A percentile compares a stretch with the other conserved stretches of the same genome.
These are phyloP conservation scores for Drosophila setifemur DNA, from an alignment of 1,140 invertebrate species.

Conservation along the genomic window DNA sequence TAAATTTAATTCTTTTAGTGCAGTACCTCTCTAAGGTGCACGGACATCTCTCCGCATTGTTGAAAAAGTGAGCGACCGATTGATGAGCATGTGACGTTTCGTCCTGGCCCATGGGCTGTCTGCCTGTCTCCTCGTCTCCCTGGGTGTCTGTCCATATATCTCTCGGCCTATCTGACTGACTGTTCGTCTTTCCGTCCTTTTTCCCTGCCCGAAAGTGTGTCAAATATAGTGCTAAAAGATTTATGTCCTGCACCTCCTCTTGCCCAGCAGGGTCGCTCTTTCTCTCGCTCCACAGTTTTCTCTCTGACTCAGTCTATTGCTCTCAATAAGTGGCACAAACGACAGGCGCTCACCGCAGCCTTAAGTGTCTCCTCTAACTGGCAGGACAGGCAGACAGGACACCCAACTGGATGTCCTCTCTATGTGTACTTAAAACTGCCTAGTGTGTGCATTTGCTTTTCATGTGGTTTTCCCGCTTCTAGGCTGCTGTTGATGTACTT, in stretches of 20 bases:
- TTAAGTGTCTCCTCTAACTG: conserved; percentile 70
- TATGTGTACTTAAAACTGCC: background rate
- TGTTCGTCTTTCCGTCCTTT: conserved; percentile 3
- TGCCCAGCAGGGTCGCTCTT: conserved; percentile 15
- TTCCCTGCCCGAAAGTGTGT: conserved; percentile 57
- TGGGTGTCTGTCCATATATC: conserved; percentile 6
- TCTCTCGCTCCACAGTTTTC: background rate
- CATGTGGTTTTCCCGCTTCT: conserved; percentile 14
- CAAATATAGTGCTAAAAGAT: conserved; percentile 80
- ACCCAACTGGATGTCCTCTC: conserved; percentile 31
- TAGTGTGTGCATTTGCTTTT: conserved; percentile 30
- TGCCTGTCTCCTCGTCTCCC: too few relatives aligned
- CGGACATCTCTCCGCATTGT: conserved; percentile 49
- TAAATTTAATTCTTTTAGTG: background rate
- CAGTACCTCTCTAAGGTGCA: conserved; percentile 50
- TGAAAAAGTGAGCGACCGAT: conserved; percentile 61
- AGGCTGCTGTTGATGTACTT: conserved; percentile 24
- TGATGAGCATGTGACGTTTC: conserved; percentile 57
- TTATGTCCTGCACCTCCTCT: conserved; percentile 63
- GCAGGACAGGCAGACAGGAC: conserved; percentile 34
- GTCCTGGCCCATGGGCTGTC: background rate
- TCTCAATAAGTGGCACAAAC: conserved; percentile 66
- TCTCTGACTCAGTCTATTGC: conserved; percentile 36
- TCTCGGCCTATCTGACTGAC: conserved; percentile 2
- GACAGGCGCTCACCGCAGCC: conserved; percentile 57